phyloP scores from a whole-genome alignment of 35 echinoderm and acorn worm species.

The Ophiothrix spiculata region DNA sequence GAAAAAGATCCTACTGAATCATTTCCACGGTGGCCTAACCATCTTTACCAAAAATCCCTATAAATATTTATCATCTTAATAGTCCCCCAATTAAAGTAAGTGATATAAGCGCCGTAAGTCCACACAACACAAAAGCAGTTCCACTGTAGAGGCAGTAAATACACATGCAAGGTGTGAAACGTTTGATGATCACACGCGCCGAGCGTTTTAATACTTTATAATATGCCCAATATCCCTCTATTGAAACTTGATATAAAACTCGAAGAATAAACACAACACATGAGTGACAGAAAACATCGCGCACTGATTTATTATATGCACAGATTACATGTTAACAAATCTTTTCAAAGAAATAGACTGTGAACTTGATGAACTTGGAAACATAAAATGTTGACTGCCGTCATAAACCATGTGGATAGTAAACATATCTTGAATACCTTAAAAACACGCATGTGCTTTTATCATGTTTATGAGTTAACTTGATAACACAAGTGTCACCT shows the following conservation, averaged over 20 bases:
- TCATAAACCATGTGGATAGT: not conserved
- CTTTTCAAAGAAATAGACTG: not conserved
- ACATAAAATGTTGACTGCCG: not conserved
- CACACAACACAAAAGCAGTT: not conserved
- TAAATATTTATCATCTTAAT: not conserved
- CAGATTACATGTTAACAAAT: not conserved
- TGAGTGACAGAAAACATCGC: not conserved
- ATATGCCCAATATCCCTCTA: not conserved
- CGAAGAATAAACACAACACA: not conserved
- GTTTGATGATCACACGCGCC: conserved; percentile 5
- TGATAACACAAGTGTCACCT: too few relatives aligned
- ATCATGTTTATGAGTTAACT: too few relatives aligned
- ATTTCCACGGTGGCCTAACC: not conserved
- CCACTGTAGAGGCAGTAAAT: not conserved
- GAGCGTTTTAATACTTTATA: not conserved
- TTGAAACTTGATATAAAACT: not conserved
- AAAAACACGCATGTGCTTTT: not conserved
- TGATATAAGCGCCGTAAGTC: not conserved
- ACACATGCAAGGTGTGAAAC: not conserved
- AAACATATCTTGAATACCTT: not conserved
- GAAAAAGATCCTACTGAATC: not conserved
- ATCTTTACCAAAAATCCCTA: not conserved
- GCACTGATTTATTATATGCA: not conserved
- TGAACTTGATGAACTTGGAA: not conserved
- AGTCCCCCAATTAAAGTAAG: not conserved